These are phyloP conservation scores for Stylophora pistillata DNA, from an alignment of 64 coral and sea anemone species.

Conservation along the genomic window DNA sequence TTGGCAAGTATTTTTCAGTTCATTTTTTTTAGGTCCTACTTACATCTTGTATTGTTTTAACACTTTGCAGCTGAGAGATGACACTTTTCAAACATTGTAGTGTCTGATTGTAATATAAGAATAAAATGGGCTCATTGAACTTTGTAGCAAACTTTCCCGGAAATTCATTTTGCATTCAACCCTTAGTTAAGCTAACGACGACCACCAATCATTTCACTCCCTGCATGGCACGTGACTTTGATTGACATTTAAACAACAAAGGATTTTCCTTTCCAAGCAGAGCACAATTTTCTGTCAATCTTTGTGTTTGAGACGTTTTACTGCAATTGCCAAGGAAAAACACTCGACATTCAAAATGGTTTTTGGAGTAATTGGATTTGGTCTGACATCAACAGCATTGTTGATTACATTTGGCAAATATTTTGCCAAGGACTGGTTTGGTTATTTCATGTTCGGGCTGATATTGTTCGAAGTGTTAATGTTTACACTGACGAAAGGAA, in stretches of 20 bases:
- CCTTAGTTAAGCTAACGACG: no score
- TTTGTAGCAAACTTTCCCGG: no score
- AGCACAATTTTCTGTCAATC: neutral
- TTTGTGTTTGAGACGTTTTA: neutral
- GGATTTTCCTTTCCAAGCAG: neutral
- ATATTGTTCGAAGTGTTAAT: constrained; percentile 16
- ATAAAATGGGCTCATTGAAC: no score
- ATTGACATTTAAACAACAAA: neutral
- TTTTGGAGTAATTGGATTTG: constrained; percentile 27
- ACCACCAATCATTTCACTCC: neutral
- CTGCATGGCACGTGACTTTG: neutral
- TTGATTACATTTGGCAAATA: constrained; percentile 23
- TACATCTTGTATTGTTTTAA: no score
- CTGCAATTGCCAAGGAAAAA: neutral
- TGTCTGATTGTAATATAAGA: no score
- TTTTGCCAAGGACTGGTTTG: constrained; percentile 31
- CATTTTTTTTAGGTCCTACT: no score
- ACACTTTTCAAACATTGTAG: no score
- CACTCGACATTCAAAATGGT: constrained; percentile 13
- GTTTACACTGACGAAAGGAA: constrained; percentile 22
- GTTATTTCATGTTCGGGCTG: constrained; percentile 22
- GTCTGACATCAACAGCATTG: constrained; percentile 24
- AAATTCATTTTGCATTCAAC: no score
- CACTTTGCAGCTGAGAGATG: no score
- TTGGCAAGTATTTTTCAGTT: no score